Evolutionary conservation across 2,113 vertebrate genomes (phyloP).

Genomic region (Grantiella picta): DNA sequence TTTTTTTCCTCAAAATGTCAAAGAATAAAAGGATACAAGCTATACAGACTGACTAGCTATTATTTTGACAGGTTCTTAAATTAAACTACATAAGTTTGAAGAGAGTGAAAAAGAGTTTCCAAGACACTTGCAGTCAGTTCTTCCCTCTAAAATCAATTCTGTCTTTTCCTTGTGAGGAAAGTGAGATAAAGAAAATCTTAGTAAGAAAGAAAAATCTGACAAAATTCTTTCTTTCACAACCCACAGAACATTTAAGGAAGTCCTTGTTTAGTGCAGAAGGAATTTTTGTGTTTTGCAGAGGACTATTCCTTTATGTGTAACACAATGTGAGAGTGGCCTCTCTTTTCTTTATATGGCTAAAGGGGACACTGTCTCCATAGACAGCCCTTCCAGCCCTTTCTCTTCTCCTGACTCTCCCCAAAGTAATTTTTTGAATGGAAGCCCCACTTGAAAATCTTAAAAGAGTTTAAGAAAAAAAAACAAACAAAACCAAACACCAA

Average conservation of each 20-base stretch:
- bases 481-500: background rate
- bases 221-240: background rate
- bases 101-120: background rate
- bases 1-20: background rate
- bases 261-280: background rate
- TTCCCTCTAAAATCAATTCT: background rate
- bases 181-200: background rate
- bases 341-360: background rate
- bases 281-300: background rate
- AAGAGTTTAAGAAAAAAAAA: background rate
- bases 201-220: background rate
- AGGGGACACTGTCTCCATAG: no score
- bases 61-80: background rate
- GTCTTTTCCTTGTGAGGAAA: background rate
- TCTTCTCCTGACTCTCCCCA: background rate
- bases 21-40: background rate
- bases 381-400: background rate
- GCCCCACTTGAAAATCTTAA: background rate
- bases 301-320: background rate
- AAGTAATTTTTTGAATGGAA: background rate
- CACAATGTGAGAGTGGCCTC: background rate
- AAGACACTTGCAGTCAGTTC: background rate
- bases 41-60: background rate
- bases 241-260: background rate
- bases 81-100: background rate